phyloP scores from a whole-genome alignment of 2,797 vertebrate species.

The Enteromius paludinosus region DNA sequence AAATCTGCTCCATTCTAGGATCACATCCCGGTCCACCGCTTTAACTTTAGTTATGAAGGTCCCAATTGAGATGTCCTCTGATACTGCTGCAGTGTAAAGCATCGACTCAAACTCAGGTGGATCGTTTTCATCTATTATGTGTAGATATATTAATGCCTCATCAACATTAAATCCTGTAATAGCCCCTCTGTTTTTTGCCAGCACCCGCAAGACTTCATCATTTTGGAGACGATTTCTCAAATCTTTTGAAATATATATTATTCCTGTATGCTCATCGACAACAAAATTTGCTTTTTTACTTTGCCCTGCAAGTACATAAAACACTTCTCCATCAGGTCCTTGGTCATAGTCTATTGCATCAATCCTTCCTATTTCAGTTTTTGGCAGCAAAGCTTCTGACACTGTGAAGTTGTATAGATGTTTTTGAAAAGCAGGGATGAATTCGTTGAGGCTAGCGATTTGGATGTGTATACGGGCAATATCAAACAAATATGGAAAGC shows the following conservation, averaged over 20 bases:
- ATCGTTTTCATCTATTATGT: slow-evolving; percentile 76
- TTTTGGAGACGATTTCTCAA: slow-evolving; percentile 73
- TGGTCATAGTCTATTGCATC: slow-evolving; percentile 75
- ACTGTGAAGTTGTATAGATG: slow-evolving; percentile 74
- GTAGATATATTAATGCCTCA: slow-evolving; percentile 74
- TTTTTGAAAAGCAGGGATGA: slow-evolving; percentile 70
- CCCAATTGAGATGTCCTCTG: slow-evolving; percentile 71
- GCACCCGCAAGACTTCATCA: slow-evolving; percentile 66
- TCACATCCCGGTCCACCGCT: slow-evolving; percentile 74
- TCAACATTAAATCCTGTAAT: slow-evolving; percentile 75
- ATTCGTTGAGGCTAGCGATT: slow-evolving; percentile 79
- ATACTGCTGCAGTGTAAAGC: slow-evolving; percentile 63
- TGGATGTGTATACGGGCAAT: slow-evolving; percentile 71
- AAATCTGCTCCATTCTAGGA: slow-evolving; percentile 74
- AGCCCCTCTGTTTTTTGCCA: slow-evolving; percentile 79
- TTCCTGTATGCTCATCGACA: slow-evolving; percentile 71
- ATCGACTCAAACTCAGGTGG: slow-evolving; percentile 71
- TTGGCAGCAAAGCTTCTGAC: slow-evolving; percentile 71
- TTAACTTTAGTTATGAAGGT: slow-evolving; percentile 70
- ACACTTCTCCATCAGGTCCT: slow-evolving; percentile 75
- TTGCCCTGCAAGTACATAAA: slow-evolving; percentile 75
- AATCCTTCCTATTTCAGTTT: slow-evolving; percentile 73
- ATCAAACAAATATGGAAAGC: slow-evolving; percentile 67
- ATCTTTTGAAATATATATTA: slow-evolving; percentile 72
- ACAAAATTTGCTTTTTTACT: slow-evolving; percentile 74